A percentile compares a stretch with the other conserved stretches of the same genome.
phyloP scores from a whole-genome alignment of 1,140 invertebrate genomes.

The Leucophenga varia region DNA sequence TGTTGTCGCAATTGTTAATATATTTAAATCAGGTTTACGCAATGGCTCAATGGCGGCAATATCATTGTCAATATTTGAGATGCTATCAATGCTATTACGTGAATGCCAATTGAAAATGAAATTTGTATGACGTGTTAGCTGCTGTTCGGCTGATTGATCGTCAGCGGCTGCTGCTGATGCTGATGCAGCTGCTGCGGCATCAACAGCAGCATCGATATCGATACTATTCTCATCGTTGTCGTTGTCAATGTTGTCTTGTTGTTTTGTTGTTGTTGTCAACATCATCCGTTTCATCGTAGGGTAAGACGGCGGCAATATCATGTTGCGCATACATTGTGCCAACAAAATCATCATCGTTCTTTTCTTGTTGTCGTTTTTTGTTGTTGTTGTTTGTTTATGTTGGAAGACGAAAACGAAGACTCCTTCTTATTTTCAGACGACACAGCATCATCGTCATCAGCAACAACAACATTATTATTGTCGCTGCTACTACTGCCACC shows the following conservation, averaged over 20 bases:
- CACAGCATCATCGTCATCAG: not conserved
- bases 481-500: not conserved
- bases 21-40: slow-evolving; percentile 45
- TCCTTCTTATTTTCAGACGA: not conserved
- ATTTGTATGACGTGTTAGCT: slow-evolving; percentile 13
- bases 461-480: slow-evolving; percentile 3
- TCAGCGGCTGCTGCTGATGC: too few relatives aligned
- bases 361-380: not conserved
- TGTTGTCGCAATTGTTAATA: slow-evolving; percentile 12
- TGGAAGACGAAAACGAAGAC: not conserved
- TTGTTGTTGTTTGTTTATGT: not conserved
- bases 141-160: slow-evolving; percentile 10
- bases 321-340: too few relatives aligned
- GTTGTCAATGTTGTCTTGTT: not conserved
- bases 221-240: not conserved
- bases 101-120: slow-evolving; percentile 22
- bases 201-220: not conserved
- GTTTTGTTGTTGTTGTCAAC: too few relatives aligned
- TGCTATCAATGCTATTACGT: slow-evolving; percentile 6
- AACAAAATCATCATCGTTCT: not conserved
- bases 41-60: slow-evolving; percentile 24
- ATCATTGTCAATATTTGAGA: not conserved
- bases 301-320: not conserved
- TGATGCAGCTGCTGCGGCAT: too few relatives aligned
- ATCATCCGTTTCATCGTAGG: not conserved